Evolutionary conservation across 2,113 vertebrate species (phyloP), one percentile per base, ranked within the genome.

Genomic region (Tenebrosternarchus preto): DNA sequence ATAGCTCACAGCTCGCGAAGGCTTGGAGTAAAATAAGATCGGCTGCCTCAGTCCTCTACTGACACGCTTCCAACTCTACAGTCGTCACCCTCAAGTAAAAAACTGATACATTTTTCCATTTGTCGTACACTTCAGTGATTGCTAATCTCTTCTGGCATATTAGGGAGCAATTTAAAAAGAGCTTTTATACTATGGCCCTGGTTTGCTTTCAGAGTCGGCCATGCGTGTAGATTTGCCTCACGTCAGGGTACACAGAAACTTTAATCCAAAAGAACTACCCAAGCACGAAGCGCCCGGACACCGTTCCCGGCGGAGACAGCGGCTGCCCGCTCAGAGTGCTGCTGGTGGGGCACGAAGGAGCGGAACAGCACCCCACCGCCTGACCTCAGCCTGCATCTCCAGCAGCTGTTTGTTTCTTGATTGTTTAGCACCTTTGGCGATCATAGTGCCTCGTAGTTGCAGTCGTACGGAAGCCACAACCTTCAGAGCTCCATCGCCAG

Each of bases 1-100:
- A 94, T 93, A 90, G 80, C 82, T 78, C 72, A 77, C 87, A 36
- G 83, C 85, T 88, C 83, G 27, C 74, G 85, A 80, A 85, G 85
- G 83, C 85, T 87, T 85, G 1, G 8, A 11, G 2, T 50, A 15
- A 82, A 82, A 85, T 83, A 82, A 88, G 85, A 82, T 69, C 56
- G 83, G 71, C 82, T 80, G 89, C 82, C 82, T 86, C 77, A 27
- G 36, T 72, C 84, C 29, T 79, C 64, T 82, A 83, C 80, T 79
- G 85, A 46, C 1, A 29, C 78, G 85, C 53, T 73, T 77, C 20
- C 43, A 56, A 33, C 82, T 87, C 88, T 66, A 80, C 78, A 75
- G 87, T 82, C 77, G 86, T 82, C 82, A 83, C 71, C 86, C 82
- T 31, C 64, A 78, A 83, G 59, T 53, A 77, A 61, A 73, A 82